Base-by-base conservation (phyloP, 2,888 invertebrate species). In the Drosophila meridiana region DNA sequence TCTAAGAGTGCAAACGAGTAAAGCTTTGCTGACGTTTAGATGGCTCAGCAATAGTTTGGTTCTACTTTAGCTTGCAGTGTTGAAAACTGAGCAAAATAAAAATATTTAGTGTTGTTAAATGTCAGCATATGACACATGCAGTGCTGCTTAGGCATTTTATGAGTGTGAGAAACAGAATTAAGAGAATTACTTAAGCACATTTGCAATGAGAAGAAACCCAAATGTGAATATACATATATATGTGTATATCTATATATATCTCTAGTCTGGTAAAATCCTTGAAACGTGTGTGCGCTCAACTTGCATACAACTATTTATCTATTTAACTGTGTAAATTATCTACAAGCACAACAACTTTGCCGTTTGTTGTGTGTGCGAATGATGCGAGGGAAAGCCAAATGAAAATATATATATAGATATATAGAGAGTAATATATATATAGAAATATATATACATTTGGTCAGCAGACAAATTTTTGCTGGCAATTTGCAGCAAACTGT, bases 311-410 rank as follows among this genome's bases (percentile, higher is more conserved):
- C 26, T n/a, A 55, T 36, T 40, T 36, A 50, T 56, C 43, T 43
- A 55, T 56, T 60, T 71, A 76, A 71, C 71, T 63, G 62, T 61
- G 57, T 60, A 71, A 76, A 76, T 76, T 76, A 77, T 76, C 42
- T 64, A 50, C 59, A 61, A 55, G 65, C 65, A 62, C 40, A 68
- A 72, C 61, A 73, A 68, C 64, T 72, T 56, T 26, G 40, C 50
- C 47, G 38, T 55, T 55, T 67, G 71, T 66, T 70, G 45, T 45
- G 11, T 45, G 45, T 43, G 43, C 43, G 61, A 70, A 59, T 76
- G 76, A 70, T 66, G 38, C 76, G 57, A 47, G 57, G 71, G 62
- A 42, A 57, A 65, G 59, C 65, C 62, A 63, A 77, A 69, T 63
- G 77, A 73, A 73, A 69, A 63, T 69, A 62, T 58, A 26, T 13